Conservation (phyloP, 2,113 vertebrate species). For the Malaclemys terrapin region DNA sequence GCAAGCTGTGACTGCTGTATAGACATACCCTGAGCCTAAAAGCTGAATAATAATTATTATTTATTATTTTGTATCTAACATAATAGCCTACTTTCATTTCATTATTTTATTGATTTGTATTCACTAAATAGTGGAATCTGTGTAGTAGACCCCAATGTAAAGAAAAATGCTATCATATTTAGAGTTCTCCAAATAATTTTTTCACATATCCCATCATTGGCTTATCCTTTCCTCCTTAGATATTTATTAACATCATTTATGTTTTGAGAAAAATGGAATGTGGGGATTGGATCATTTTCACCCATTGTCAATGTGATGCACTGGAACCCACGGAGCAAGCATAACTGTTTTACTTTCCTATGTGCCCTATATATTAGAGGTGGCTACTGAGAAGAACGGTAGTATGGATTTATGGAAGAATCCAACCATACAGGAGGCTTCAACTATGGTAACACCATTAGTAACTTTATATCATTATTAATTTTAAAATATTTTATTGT, state of each 20-base stretch:
- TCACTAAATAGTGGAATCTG: background rate
- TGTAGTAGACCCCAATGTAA: background rate
- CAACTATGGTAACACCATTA: no score
- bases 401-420: background rate
- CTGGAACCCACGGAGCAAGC: background rate
- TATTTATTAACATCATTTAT: background rate
- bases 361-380: background rate
- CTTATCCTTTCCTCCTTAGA: background rate
- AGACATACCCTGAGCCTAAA: background rate
- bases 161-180: background rate
- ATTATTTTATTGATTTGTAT: background rate
- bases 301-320: background rate
- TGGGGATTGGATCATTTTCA: background rate
- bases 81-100: background rate
- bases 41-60: background rate
- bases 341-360: background rate
- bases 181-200: background rate
- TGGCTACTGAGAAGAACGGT: background rate
- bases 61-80: background rate
- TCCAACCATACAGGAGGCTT: background rate
- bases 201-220: background rate
- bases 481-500: background rate
- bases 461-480: background rate
- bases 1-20: background rate
- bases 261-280: background rate